These are phyloP conservation scores for Leptothorax acervorum DNA, from an alignment of 2,888 invertebrate genomes.

Conservation along the genomic window DNA sequence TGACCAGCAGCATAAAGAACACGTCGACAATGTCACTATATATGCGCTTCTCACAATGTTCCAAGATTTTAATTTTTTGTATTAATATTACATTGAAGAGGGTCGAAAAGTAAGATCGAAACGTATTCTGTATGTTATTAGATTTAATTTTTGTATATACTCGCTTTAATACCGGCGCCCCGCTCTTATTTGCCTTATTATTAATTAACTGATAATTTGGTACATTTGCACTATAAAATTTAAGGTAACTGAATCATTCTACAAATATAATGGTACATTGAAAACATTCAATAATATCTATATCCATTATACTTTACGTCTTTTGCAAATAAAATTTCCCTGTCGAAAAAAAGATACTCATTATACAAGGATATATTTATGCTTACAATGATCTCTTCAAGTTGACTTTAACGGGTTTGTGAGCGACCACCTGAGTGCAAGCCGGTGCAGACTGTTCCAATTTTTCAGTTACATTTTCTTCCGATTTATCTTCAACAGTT, in stretches of 20 bases:
- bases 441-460: constrained; percentile 58
- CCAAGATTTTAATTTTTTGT: too few relatives aligned
- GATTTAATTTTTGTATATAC: too few relatives aligned
- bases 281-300: neutral
- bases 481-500: constrained; percentile 66
- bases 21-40: too few relatives aligned
- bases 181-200: too few relatives aligned
- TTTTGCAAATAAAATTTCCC: neutral
- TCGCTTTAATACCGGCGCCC: too few relatives aligned
- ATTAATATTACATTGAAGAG: too few relatives aligned
- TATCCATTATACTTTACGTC: neutral
- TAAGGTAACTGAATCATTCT: neutral
- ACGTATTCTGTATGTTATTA: too few relatives aligned
- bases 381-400: constrained; percentile 85
- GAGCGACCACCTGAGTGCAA: constrained; percentile 57
- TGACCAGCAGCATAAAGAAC: too few relatives aligned
- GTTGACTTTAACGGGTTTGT: constrained; percentile 83
- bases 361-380: constrained; percentile 9
- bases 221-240: neutral
- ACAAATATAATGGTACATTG: constrained; percentile 3
- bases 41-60: too few relatives aligned
- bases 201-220: neutral
- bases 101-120: too few relatives aligned
- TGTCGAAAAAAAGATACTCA: neutral
- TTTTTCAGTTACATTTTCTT: constrained; percentile 69